Evolutionary conservation across 2,113 vertebrate genomes (phyloP), one percentile per base, ranked within the genome.

Genomic region (Leiothrix lutea): DNA sequence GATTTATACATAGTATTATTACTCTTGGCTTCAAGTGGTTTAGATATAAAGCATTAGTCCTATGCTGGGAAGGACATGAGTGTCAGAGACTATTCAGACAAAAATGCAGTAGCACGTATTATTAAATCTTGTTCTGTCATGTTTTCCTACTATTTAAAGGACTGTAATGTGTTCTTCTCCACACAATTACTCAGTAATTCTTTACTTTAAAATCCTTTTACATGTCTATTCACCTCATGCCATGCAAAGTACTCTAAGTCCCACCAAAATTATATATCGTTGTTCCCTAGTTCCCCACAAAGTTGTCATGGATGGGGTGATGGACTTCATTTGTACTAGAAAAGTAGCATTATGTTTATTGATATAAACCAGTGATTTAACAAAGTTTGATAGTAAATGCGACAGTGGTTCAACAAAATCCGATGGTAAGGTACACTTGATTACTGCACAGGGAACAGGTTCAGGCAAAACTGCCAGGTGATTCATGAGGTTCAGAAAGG

Each of bases 341-440:
- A 35, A 62, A 56, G 18, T 5, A 75, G 12, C 17, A 54, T 16
- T 31, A 54, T 26, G 12, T 42, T 61, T 42, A 23, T 48, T 48
- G 47, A 31, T 26, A 61, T 33, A 82, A 69, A 61, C 9, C 12
- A 48, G 25, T 35, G 54, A 26, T 69, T 42, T 77, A 28, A 61
- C 5, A n/a, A 48, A 23, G 6, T 33, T 62, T 48, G 14, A 33
- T 23, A 33, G 25, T 9, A 48, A 75, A 54, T 54, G 9, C 22
- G 17, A 35, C 20, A 54, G 13, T 28, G 36, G 28, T 67, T 60
- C 60, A 53, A 25, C 38, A 53, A 38, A 58, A 60, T 51, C 58
- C 0, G 0, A 6, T 18, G 7, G 11, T 25, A n/a, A 53, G 21
- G 7, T 47, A 18, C 12, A 6, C 12, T 38, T 60, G 38, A 25